Percentiles rank a stretch among this genome's conserved stretches.
Conservation (phyloP, 2,797 vertebrate species). For the Gobio occitaniae region DNA sequence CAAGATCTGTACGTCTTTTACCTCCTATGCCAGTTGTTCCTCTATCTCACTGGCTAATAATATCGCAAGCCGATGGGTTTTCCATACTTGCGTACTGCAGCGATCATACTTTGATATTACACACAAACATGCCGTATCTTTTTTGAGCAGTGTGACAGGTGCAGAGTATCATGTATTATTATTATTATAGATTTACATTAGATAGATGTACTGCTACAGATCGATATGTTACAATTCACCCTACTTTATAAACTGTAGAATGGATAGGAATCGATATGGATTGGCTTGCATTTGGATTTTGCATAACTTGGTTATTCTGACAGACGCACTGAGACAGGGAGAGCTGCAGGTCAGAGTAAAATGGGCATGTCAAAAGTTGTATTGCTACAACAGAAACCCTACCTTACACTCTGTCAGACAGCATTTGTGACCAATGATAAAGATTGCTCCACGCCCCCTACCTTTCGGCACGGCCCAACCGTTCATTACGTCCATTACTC, state of each 20-base stretch:
- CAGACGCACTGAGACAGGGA: background rate
- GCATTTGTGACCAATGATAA: background rate
- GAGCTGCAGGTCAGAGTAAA: background rate
- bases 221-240: background rate
- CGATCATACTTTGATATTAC: background rate
- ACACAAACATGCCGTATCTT: background rate
- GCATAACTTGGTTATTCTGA: background rate
- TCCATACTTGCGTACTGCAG: background rate
- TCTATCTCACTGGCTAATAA: conserved; percentile 3
- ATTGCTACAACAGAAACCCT: background rate
- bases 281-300: background rate
- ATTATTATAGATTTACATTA: background rate
- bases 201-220: background rate
- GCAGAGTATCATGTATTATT: background rate
- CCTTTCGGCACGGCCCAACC: background rate
- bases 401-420: background rate
- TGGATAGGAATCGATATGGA: background rate
- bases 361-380: background rate
- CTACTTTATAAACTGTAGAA: background rate
- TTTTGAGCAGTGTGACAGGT: background rate
- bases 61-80: background rate
- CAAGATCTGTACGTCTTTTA: background rate
- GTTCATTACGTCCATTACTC: background rate
- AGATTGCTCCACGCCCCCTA: background rate
- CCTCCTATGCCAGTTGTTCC: background rate